Base-by-base conservation (phyloP, 2,797 vertebrate species). In the Psittacula derbiana region DNA sequence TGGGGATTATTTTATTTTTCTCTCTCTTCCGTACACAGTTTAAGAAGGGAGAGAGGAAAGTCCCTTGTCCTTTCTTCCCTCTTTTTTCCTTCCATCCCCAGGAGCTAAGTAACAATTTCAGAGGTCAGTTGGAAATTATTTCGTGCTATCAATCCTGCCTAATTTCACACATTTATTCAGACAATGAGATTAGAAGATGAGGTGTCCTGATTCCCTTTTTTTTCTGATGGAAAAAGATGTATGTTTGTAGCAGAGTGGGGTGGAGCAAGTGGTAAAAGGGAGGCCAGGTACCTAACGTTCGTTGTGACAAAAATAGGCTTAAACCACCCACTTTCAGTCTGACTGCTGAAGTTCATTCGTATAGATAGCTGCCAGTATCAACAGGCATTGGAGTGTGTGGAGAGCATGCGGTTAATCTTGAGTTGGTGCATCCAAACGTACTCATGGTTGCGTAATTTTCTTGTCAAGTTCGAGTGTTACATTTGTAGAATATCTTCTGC, bases 401-500 rank as follows among this genome's bases (percentile, higher is more conserved):
- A 69, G 73, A 66, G 36, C 61, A 14, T 6, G 72, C 8, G 12
- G 81, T 87, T 93, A 65, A 70, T 92, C 92, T 75, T 75, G 69
- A 65, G 58, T 2, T 90, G 70, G 61, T 91, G 43, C 87, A 72
- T 92, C 85, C 82, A 74, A 92, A 92, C 78, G 91, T 79, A 94
- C 89, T 83, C 76, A 69, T 73, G 79, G 73, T 87, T 95, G 91
- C 4, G 2, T 88, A 94, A 95, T 96, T 95, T 91, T 93, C 95
- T 84, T 93, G 89, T 92, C 82, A 90, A 47, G 76, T 96, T 96
- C 55, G 41, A 91, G 91, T 93, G 76, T 86, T 92, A 84, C 52
- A 84, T 95, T 97, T 90, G 91, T 91, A 84, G 80, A 96, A 91
- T 41, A 73, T 95, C 66, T 90, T 86, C 91, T 79, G 57, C 83